These are phyloP conservation scores for Alloscopus bannaensis DNA, from an alignment of 2,888 invertebrate species.

Conservation along the genomic window DNA sequence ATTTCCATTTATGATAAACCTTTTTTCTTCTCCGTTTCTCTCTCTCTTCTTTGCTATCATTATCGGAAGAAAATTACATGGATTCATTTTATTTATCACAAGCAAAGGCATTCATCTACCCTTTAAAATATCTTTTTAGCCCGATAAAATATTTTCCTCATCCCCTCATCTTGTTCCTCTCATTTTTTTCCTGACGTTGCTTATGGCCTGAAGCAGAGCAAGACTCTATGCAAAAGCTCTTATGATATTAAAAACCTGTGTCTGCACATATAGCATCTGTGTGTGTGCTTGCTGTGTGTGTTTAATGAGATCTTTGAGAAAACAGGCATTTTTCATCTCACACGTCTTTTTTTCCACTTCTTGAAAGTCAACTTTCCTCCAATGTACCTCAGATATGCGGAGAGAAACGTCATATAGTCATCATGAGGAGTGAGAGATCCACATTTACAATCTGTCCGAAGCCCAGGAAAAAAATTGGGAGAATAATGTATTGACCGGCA, in stretches of 20 bases:
- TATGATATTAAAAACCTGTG: constrained; percentile 4
- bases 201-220: constrained; percentile 60
- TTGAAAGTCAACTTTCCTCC: constrained; percentile 9
- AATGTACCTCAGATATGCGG: background rate
- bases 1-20: constrained; percentile 48
- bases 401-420: background rate
- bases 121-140: constrained; percentile 12
- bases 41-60: constrained; percentile 21
- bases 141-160: constrained; percentile 21
- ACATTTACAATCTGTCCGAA: constrained; percentile 50
- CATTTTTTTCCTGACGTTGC: constrained; percentile 10
- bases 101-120: constrained; percentile 43
- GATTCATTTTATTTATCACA: constrained; percentile 53
- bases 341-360: constrained; percentile 12
- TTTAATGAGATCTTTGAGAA: constrained; percentile 42
- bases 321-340: constrained; percentile 37
- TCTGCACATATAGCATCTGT: constrained; percentile 12
- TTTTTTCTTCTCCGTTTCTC: no score
- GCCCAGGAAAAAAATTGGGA: constrained; percentile 14
- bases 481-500: constrained; percentile 20
- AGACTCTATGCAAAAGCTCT: no score
- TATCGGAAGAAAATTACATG: constrained; percentile 62
- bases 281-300: constrained; percentile 11
- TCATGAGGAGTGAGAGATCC: constrained; percentile 19
- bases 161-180: constrained; percentile 15